phyloP scores from a whole-genome alignment of 1,140 invertebrate species.

The Saxidomus purpurata region DNA sequence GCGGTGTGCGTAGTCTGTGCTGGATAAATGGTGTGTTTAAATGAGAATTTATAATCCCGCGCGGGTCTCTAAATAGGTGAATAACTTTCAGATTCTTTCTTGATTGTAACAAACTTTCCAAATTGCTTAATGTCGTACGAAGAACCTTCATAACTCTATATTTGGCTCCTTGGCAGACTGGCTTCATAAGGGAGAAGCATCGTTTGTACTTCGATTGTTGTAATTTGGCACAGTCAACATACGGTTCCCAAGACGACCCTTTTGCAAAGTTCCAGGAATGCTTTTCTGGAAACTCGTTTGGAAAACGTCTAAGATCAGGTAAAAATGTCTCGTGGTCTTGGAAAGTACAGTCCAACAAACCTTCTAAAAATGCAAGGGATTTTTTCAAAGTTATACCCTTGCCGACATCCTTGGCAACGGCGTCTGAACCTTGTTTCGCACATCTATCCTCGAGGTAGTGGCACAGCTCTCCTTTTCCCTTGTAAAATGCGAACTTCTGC shows the following conservation, averaged over 20 bases:
- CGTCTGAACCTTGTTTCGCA: neutral
- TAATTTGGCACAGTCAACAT: neutral
- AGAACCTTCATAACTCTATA: slow-evolving; percentile 17
- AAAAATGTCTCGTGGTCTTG: neutral
- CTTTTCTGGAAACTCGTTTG: neutral
- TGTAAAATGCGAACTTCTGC: slow-evolving; percentile 6
- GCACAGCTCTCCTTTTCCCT: neutral
- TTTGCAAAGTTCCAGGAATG: neutral
- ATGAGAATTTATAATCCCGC: slow-evolving; percentile 29
- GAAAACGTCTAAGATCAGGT: neutral
- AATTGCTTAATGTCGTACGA: neutral
- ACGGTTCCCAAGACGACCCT: neutral
- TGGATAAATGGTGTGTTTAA: neutral
- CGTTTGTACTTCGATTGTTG: neutral
- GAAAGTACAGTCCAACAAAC: neutral
- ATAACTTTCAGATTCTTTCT: neutral
- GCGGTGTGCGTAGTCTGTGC: neutral
- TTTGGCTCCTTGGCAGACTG: neutral
- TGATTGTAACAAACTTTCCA: neutral
- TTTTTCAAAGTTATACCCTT: neutral
- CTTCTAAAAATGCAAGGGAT: neutral
- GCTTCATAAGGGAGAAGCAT: neutral
- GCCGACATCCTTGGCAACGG: neutral
- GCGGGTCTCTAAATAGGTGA: slow-evolving; percentile 19
- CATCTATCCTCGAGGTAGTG: neutral